Conservation (phyloP, 92 coral and sea anemone genomes). For the Metridium senile region DNA sequence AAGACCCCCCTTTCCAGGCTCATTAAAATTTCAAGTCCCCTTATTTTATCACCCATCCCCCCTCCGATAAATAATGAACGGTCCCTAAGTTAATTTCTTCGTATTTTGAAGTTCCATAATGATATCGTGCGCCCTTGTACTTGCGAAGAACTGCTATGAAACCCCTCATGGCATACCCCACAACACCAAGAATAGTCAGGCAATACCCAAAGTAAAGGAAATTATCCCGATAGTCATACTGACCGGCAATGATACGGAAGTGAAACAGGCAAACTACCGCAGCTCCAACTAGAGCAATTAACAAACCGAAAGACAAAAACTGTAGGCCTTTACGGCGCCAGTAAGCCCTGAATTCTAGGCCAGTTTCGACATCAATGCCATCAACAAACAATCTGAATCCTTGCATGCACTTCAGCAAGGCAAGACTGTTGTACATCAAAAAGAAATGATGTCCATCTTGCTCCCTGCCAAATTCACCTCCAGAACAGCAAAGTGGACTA, state of each 20-base stretch:
- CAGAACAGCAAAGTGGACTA: conserved; percentile 66
- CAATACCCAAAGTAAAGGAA: neutral
- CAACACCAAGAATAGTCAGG: conserved; percentile 35
- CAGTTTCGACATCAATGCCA: conserved; percentile 61
- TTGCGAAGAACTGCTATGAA: neutral
- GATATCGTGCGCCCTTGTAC: neutral
- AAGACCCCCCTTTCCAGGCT: too few species aligned
- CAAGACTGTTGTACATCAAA: conserved; percentile 52
- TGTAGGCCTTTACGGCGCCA: conserved; percentile 60
- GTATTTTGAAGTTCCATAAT: neutral
- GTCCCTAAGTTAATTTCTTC: neutral
- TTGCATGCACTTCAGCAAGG: conserved; percentile 49
- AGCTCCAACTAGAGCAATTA: conserved; percentile 38
- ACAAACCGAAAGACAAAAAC: conserved; percentile 26
- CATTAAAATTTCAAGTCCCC: too few species aligned
- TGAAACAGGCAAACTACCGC: conserved; percentile 10
- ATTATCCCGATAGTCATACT: too few species aligned
- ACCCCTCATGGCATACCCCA: neutral
- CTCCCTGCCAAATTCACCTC: conserved; percentile 60
- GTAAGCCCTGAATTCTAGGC: conserved; percentile 49
- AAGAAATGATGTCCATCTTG: conserved; percentile 60
- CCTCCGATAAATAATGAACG: too few species aligned
- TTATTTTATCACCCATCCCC: too few species aligned
- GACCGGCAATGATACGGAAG: neutral
- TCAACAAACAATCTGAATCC: conserved; percentile 61